A percentile compares a stretch with the other conserved stretches of the same genome.
These are phyloP conservation scores for Oscheius sp. DNA, from an alignment of 2,888 invertebrate genomes.

Conservation along the genomic window DNA sequence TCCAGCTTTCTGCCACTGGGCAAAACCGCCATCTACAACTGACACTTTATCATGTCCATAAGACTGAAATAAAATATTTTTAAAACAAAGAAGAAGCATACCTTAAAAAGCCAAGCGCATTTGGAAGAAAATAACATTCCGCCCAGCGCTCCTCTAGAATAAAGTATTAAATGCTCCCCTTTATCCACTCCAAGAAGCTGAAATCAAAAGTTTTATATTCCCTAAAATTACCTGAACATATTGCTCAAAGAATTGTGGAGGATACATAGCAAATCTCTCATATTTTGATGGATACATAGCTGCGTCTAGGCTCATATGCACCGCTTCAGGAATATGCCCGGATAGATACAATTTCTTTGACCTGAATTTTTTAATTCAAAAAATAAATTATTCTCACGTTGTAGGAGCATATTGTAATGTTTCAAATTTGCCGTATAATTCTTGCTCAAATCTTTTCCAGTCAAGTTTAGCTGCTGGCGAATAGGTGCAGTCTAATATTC, in stretches of 20 bases:
- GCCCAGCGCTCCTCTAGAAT: conserved; percentile 62
- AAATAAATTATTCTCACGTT: conserved; percentile 41
- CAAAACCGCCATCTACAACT: conserved; percentile 64
- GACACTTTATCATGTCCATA: conserved; percentile 68
- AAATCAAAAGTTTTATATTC: background rate
- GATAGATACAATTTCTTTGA: conserved; percentile 47
- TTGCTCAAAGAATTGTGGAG: conserved; percentile 59
- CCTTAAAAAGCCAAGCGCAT: conserved; percentile 66
- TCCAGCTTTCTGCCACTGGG: conserved; percentile 52
- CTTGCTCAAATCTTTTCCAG: conserved; percentile 56
- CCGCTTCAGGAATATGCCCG: conserved; percentile 62
- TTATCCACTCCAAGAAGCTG: conserved; percentile 55
- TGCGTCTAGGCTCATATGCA: conserved; percentile 60
- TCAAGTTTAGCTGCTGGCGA: conserved; percentile 52
- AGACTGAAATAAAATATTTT: conserved; percentile 42
- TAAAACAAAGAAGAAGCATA: conserved; percentile 22
- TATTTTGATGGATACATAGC: conserved; percentile 64
- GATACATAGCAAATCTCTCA: conserved; percentile 63
- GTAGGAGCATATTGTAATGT: conserved; percentile 42
- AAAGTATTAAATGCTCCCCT: conserved; percentile 64
- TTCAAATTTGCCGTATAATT: conserved; percentile 62
- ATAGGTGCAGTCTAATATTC: conserved; percentile 61
- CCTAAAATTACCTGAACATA: conserved; percentile 52
- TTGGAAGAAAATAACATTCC: conserved; percentile 67
- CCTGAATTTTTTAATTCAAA: conserved; percentile 35